Percentiles rank a stretch among this genome's conserved stretches.
Conservation (phyloP, 2,797 vertebrate species). For the Uromys caudimaculatus region DNA sequence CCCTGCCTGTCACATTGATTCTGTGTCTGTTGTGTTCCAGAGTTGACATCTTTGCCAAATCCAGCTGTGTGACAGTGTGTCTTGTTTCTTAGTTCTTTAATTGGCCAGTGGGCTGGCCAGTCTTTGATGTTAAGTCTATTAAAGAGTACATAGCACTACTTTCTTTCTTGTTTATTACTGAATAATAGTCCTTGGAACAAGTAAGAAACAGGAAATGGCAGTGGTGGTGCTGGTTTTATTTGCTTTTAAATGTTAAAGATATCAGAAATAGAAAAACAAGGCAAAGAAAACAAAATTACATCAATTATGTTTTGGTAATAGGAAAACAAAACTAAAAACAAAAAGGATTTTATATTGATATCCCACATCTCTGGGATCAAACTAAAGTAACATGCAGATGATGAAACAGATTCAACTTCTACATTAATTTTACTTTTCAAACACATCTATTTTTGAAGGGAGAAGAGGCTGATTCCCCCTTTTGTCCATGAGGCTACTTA, state of each 20-base stretch:
- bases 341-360: neutral
- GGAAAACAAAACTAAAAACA: neutral
- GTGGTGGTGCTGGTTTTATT: neutral
- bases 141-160: neutral
- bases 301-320: neutral
- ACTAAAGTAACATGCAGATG: constrained; percentile 4
- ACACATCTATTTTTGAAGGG: neutral
- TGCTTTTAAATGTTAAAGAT: constrained; percentile 47
- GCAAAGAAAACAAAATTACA: constrained; percentile 4
- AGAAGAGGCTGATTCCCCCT: neutral
- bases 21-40: constrained; percentile 53
- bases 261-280: constrained; percentile 27
- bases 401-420: constrained; percentile 23
- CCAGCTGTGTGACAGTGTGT: neutral
- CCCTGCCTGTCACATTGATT: constrained; percentile 32
- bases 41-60: constrained; percentile 26
- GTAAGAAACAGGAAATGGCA: neutral
- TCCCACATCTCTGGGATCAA: constrained; percentile 34
- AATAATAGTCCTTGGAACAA: neutral
- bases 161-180: neutral
- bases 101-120: neutral
- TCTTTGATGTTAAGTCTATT: neutral
- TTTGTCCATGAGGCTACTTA: neutral
- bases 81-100: constrained; percentile 50
- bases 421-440: neutral